Base-by-base conservation (phyloP, 2,888 invertebrate genomes). In the Temnothorax ravouxi region DNA sequence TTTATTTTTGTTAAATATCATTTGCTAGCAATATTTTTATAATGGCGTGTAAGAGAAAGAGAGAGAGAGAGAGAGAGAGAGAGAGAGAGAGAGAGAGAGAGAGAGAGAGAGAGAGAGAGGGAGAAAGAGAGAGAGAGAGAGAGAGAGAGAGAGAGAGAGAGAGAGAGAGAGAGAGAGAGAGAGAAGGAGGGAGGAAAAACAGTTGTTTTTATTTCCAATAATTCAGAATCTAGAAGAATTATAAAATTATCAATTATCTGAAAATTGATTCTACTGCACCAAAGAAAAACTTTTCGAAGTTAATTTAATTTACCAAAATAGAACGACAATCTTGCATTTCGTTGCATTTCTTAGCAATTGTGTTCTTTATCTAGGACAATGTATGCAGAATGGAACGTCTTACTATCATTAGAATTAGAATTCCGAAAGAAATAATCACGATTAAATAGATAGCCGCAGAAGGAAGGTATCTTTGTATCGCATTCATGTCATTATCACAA, bases 11-110 rank as follows among this genome's bases (percentile, higher is more conserved):
- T 25, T 29, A 54, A 15, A 44, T 67, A 67, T 56, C 11, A 77
- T 54, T 67, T 54, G 25, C 29, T 15, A 52, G 64, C 11, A 41
- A 41, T 77, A 77, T 77, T 69, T 76, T 69, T 54, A 59, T 67
- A 54, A 4, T 29, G 1, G 3, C 13, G 21, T 9, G 15, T 13
- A 25, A 18, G 11, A 38, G 47, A 11, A 5, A 1, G 6, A 21
- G 13, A 5, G 6, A 25, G 8, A 25, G n/a, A n/a, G n/a, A n/a
- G n/a, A n/a, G n/a, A n/a, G n/a, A n/a, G n/a, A n/a, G n/a, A n/a
- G n/a, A n/a, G n/a, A n/a, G n/a, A n/a, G n/a, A n/a, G n/a, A n/a
- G 4, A 15, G 3, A 25, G 25, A 1, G 25, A 13, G 11, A 38
- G 47, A 6, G 15, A 0, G 13, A 13, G 13, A 5, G 5, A 25